phyloP scores from a whole-genome alignment of 2,888 invertebrate genomes.

The Linyphia triangularis region DNA sequence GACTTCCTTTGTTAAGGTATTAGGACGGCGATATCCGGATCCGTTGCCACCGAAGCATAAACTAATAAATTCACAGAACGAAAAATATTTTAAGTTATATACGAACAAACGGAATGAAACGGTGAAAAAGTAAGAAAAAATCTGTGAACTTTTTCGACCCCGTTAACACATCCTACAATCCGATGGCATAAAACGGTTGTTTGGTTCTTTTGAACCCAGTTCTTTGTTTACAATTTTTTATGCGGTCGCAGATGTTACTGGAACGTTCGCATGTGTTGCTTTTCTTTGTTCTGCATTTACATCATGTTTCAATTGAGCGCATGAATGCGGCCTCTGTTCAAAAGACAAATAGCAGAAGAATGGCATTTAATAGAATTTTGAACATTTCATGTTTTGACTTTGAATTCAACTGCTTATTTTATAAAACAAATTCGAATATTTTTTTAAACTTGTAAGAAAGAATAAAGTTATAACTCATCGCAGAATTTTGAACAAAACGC shows the following conservation, averaged over 20 bases:
- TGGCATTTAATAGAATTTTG: background rate
- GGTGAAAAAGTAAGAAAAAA: conserved; percentile 21
- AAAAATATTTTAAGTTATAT: conserved; percentile 7
- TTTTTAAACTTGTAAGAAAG: background rate
- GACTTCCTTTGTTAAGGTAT: background rate
- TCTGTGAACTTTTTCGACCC: conserved; percentile 62
- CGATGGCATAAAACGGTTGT: conserved; percentile 30
- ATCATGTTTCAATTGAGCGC: conserved; percentile 6
- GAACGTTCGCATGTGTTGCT: conserved; percentile 1
- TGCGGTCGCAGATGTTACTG: conserved; percentile 21
- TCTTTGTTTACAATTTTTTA: conserved; percentile 55
- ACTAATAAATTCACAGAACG: conserved; percentile 48
- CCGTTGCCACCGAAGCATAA: conserved; percentile 49
- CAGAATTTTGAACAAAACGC: too few relatives aligned
- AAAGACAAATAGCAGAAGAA: background rate
- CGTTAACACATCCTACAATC: conserved; percentile 40
- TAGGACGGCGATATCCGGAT: conserved; percentile 42
- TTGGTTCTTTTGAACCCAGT: conserved; percentile 41
- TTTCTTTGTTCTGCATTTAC: conserved; percentile 20
- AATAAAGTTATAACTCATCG: too few relatives aligned
- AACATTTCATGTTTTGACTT: background rate
- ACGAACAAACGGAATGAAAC: conserved; percentile 30
- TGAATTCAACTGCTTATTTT: background rate
- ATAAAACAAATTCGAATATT: background rate
- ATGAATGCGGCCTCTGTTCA: conserved; percentile 5